A percentile compares a stretch with the other conserved stretches of the same genome.
Conservation (phyloP, 2,888 invertebrate species). For the Chloromyia formosa region DNA sequence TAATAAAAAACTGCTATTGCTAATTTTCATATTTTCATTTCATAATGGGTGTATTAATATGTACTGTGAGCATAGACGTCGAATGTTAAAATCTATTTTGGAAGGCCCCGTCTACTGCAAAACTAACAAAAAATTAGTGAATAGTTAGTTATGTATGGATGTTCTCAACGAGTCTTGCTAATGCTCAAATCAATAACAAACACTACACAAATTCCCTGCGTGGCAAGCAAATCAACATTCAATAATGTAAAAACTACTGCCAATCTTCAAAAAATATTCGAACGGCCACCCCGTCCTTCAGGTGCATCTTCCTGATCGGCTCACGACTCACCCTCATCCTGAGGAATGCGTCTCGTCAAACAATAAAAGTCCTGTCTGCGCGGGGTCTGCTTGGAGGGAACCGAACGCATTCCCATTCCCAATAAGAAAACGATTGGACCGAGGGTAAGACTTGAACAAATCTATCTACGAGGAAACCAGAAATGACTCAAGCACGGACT, state of each 20-base stretch:
- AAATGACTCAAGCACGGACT: conserved; percentile 15
- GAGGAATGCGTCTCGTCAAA: conserved; percentile 38
- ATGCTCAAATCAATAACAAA: no score
- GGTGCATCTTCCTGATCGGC: not conserved
- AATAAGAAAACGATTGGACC: conserved; percentile 34
- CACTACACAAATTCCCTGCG: no score
- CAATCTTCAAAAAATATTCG: not conserved
- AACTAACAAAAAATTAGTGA: no score
- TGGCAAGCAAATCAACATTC: no score
- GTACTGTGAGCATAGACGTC: no score
- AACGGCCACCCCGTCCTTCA: not conserved
- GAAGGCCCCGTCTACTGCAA: no score
- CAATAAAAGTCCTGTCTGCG: conserved; percentile 40
- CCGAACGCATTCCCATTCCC: conserved; percentile 3
- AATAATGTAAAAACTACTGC: not conserved
- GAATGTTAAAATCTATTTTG: no score
- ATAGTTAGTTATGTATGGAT: no score
- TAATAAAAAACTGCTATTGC: not conserved
- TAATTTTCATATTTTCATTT: no score
- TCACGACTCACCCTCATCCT: conserved; percentile 34
- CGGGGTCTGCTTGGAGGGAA: conserved; percentile 29
- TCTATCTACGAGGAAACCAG: conserved; percentile 20
- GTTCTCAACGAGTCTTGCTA: no score
- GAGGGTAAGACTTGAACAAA: conserved; percentile 5
- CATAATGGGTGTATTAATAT: no score